Percentiles rank a stretch among this genome's conserved stretches.
Conservation (phyloP, 1,140 invertebrate species). For the Drosophila rhopaloa region DNA sequence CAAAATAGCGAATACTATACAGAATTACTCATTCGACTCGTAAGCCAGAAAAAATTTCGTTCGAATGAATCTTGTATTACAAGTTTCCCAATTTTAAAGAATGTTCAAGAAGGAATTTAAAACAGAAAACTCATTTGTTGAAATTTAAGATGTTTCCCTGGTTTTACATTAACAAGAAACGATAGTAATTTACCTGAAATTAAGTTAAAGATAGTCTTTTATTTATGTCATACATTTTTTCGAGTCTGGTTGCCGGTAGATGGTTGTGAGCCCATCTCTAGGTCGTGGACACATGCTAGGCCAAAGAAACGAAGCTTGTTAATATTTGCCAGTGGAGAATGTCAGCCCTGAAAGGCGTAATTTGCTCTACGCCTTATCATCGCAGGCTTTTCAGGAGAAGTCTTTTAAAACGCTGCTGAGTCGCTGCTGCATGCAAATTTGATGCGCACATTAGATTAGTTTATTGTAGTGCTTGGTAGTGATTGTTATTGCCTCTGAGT, state of each 20-base stretch:
- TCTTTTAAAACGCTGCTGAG: slow-evolving; percentile 54
- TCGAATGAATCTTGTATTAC: too few species aligned
- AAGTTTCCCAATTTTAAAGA: too few species aligned
- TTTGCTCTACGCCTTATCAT: slow-evolving; percentile 29
- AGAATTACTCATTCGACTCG: not conserved
- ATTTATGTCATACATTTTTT: too few species aligned
- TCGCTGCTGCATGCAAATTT: slow-evolving; percentile 45
- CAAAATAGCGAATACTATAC: too few species aligned
- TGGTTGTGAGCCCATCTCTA: slow-evolving; percentile 14
- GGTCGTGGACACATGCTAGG: not conserved
- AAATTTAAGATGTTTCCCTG: too few species aligned
- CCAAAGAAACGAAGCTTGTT: slow-evolving; percentile 44
- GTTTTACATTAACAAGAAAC: too few species aligned
- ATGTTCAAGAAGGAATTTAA: too few species aligned
- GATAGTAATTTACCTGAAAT: too few species aligned
- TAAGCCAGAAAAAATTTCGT: not conserved
- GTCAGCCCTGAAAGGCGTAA: slow-evolving; percentile 34
- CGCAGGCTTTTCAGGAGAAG: slow-evolving; percentile 7
- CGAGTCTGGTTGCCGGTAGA: too few species aligned
- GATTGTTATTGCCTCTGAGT: slow-evolving; percentile 59
- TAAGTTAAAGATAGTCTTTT: too few species aligned
- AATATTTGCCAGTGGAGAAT: slow-evolving; percentile 38
- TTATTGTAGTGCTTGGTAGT: slow-evolving; percentile 46
- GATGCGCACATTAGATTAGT: slow-evolving; percentile 57
- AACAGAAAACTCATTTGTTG: too few species aligned